Evolutionary conservation across 1,140 invertebrate species (phyloP).

Genomic region (Bicyclus anynana): DNA sequence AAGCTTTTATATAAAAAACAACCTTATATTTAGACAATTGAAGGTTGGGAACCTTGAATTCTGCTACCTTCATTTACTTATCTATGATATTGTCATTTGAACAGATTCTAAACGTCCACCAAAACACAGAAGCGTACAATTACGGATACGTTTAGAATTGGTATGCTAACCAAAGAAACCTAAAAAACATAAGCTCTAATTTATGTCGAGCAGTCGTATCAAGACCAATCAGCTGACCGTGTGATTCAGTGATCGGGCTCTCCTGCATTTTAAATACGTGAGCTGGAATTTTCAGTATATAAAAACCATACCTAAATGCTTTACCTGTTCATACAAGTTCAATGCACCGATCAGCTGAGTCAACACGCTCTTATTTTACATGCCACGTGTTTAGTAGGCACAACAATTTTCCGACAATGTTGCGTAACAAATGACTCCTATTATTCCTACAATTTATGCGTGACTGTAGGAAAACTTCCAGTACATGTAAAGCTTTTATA

Average conservation of each 20-base stretch:
- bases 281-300: constrained; percentile 51
- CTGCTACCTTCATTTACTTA: too few relatives aligned
- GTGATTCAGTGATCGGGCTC: constrained; percentile 49
- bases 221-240: constrained; percentile 49
- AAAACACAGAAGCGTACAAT: too few relatives aligned
- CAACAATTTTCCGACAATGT: constrained; percentile 50
- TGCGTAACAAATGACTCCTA: constrained; percentile 30
- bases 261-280: constrained; percentile 44
- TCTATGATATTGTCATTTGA: too few relatives aligned
- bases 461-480: not conserved
- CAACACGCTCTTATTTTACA: constrained; percentile 47
- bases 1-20: too few relatives aligned
- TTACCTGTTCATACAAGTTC: constrained; percentile 59
- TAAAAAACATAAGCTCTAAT: constrained; percentile 17
- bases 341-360: constrained; percentile 68
- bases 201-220: constrained; percentile 25
- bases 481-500: not conserved
- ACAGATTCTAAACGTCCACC: constrained; percentile 13
- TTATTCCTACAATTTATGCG: not conserved
- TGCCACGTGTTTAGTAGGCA: constrained; percentile 30
- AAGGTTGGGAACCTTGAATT: too few relatives aligned
- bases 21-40: too few relatives aligned
- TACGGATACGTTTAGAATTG: too few relatives aligned
- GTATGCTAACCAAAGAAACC: constrained; percentile 9
- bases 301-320: constrained; percentile 34